Evolutionary conservation across 1,140 invertebrate genomes (phyloP), one percentile per base, ranked within the genome.

Genomic region (Coboldia fuscipes): DNA sequence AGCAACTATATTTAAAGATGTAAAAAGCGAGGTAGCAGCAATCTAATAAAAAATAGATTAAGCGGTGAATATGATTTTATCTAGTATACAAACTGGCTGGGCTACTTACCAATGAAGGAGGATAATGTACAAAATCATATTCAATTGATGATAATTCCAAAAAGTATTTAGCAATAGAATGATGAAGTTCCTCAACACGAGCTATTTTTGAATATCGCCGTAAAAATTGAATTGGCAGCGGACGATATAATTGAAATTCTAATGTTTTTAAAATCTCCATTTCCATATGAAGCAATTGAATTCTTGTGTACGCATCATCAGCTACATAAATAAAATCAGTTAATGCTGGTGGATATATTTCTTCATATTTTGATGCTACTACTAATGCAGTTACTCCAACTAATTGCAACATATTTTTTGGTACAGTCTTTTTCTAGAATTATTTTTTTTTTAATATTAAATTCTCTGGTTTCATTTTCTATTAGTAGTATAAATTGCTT

Each of bases 331-430:
- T 75, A 62, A 92, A 96, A 54, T 97, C 90, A 2, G 58, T 59
- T 19, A 94, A 67, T 35, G 85, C 79, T 3, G 90, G 88, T 4
- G 78, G 66, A 45, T 80, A 86, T 48, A 93, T 82, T 61, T 97
- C 93, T 60, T 97, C 92, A 48, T 90, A 97, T 55, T 97, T 97
- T 42, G 76, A 74, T 9, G 92, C 88, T 37, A 97, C 73, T 42
- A 89, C 78, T 68, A 97, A 72, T 1, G 84, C 75, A 3, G 88
- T 75, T 1, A 89, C 75, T 1, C 92, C 93, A 24, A 94, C 82
- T 28, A 97, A 58, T 54, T 97, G 92, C 22, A 97, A 58, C n/a
- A n/a, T n/a, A 62, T 39, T 68, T 57, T 41, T 83, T 64, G 36
- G 63, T 47, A 43, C 57, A 40, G 53, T 63, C 50, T 41, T 46